These are phyloP conservation scores for Gasteruption jaculator DNA, from an alignment of 2,888 invertebrate genomes.

Conservation along the genomic window DNA sequence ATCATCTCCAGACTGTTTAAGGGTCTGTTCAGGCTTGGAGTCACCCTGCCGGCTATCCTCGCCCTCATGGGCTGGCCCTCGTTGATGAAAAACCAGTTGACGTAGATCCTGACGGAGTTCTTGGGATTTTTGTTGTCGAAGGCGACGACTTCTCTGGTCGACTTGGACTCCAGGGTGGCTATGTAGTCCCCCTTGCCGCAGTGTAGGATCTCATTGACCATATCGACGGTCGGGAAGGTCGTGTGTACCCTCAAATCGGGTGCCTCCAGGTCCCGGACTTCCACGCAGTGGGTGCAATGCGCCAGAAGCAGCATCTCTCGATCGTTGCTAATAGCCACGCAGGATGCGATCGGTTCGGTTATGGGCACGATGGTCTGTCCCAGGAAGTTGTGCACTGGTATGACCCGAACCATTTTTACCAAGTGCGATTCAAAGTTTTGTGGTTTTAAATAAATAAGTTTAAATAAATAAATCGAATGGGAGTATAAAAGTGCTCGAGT, in stretches of 20 bases:
- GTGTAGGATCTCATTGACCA: slow-evolving; percentile 64
- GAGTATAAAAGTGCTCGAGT: too few species aligned
- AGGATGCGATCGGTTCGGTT: slow-evolving; percentile 64
- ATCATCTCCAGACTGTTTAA: slow-evolving; percentile 68
- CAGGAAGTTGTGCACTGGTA: slow-evolving; percentile 66
- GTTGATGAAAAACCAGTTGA: slow-evolving; percentile 64
- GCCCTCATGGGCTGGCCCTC: slow-evolving; percentile 60
- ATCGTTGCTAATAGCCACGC: slow-evolving; percentile 54
- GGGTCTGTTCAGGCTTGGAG: slow-evolving; percentile 64
- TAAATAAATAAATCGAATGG: too few species aligned
- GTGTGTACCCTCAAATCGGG: slow-evolving; percentile 53
- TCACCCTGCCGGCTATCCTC: slow-evolving; percentile 70
- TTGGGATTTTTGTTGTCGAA: slow-evolving; percentile 27
- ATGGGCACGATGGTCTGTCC: slow-evolving; percentile 63
- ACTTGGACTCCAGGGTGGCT: slow-evolving; percentile 62
- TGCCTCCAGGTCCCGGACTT: slow-evolving; percentile 56
- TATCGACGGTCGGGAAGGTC: slow-evolving; percentile 70
- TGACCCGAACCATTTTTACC: slow-evolving; percentile 63
- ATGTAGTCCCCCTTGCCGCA: slow-evolving; percentile 69
- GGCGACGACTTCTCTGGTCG: slow-evolving; percentile 36
- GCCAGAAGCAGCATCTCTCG: slow-evolving; percentile 59
- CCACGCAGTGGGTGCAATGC: slow-evolving; percentile 59
- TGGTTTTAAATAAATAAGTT: too few species aligned
- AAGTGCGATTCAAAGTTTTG: too few species aligned
- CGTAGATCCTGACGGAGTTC: slow-evolving; percentile 67